Percentiles rank a stretch among this genome's conserved stretches.
Evolutionary conservation across 2,888 invertebrate genomes (phyloP).

Genomic region (Synergus itoensis): DNA sequence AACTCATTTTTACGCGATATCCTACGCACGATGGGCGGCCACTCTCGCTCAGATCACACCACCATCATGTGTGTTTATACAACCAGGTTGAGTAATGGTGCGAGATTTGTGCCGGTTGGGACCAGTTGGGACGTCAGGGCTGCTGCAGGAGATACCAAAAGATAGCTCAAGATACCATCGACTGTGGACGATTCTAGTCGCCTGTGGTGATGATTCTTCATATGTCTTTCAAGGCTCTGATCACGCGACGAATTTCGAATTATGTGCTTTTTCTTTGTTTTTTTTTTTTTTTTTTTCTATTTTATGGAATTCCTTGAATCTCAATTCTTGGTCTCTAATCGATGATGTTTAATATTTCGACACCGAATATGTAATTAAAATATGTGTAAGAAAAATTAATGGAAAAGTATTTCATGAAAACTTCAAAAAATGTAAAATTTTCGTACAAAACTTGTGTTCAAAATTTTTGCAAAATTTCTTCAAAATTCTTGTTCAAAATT

Average conservation of each 20-base stretch:
- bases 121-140: constrained; percentile 54
- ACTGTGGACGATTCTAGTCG: constrained; percentile 61
- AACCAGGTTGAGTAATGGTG: constrained; percentile 71
- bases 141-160: constrained; percentile 55
- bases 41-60: constrained; percentile 59
- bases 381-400: background rate
- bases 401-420: too few relatives aligned
- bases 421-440: too few relatives aligned
- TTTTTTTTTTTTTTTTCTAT: background rate
- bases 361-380: background rate
- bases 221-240: constrained; percentile 3
- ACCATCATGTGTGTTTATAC: constrained; percentile 53
- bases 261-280: background rate
- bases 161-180: constrained; percentile 62
- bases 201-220: constrained; percentile 60
- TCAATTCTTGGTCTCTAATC: background rate
- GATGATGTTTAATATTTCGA: background rate
- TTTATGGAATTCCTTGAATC: background rate
- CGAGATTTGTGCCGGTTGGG: constrained; percentile 67
- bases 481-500: too few relatives aligned
- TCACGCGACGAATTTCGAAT: constrained; percentile 45
- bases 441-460: too few relatives aligned
- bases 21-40: constrained; percentile 75
- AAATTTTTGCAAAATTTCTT: too few relatives aligned
- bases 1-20: constrained; percentile 76